Base-by-base conservation (phyloP, 2,113 vertebrate species). In the Campylomormyrus numenius region DNA sequence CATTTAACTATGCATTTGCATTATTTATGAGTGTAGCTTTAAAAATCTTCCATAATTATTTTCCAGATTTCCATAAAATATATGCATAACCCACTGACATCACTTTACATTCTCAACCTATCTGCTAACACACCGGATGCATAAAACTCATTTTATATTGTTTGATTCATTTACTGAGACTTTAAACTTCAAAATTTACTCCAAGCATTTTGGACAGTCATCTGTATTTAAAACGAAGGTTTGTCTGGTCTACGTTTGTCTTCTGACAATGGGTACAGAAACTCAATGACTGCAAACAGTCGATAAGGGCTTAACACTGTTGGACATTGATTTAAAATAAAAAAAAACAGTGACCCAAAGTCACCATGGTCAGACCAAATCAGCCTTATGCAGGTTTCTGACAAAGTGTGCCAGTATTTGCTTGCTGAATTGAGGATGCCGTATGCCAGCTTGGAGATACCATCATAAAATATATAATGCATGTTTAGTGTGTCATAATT, bases 21-120 rank as follows among this genome's bases (percentile, higher is more conserved):
- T 96, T 96, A 96, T 96, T 95, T 96, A 96, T 96, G 94, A 95
- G 95, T 90, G 91, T 93, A 93, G 93, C 93, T 94, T 94, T 95
- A 92, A 94, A 95, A 95, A 90, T 91, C 93, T 93, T 93, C 91
- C 91, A 93, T 95, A 94, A 95, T 95, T 96, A 95, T 94, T 93
- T 95, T 92, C 88, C 88, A 93, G 92, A 95, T 95, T 94, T 95
- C 93, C 93, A 94, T 93, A 91, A 90, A 92, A 90, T 88, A 91
- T 90, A 90, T 8, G 77, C 9, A 84, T 66, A 24, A 89, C 91
- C 48, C 17, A 19, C 46, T 90, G 90, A 84, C 92, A 49, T 27
- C 24, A n/a, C 58, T 50, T 74, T 70, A 88, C 21, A 17, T 19
- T 46, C 35, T 27, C 70, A 10, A 24, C 46, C 7, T 31, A 31